Evolutionary conservation across 2,113 vertebrate species (phyloP), one percentile per base, ranked within the genome.

Genomic region (Leptobrachium leishanense): DNA sequence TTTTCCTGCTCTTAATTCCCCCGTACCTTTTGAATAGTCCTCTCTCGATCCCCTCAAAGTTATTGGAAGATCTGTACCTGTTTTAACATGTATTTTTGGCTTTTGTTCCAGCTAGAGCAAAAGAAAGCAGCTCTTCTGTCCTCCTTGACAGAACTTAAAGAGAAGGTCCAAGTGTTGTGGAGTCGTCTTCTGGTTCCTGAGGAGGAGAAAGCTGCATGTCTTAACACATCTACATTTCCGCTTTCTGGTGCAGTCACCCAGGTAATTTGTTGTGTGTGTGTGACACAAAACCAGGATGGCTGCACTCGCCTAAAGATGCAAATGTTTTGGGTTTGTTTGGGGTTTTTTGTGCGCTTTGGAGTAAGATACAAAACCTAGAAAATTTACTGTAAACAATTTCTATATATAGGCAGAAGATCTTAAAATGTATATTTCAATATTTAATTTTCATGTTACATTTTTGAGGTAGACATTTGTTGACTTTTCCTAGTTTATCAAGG

Each of bases 91-190:
- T 39, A 64, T 10, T 40, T 53, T 42, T 12, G n/a, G 15, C 53
- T 9, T 79, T 2, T 72, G 8, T 72, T 65, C 9, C 46, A 81
- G 78, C 78, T 81, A 20, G 71, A 81, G 39, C 3, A 74, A 2
- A 81, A 63, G 40, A 81, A 74, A 72, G 78, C 74, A 50, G 40
- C 53, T 3, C 50, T 81, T 2, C 9, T 81, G 13, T 68, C 42
- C 12, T 46, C 64, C 4, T 10, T 81, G 12, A 68, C 41, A 2
- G 1, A 44, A 2, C 2, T 81, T 40, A 74, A 68, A 68, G 71
- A 74, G 15, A 81, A 68, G 20, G 78, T 81, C 9, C 11, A 40
- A 6, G 55, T 43, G 39, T 81, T 81, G 41, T 81, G 78, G 78
- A 39, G 43, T 40, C 54, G 73, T 6, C 31, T 81, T 42, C 71